Conservation (phyloP, 2,113 vertebrate genomes). For the Gyps fulvus region DNA sequence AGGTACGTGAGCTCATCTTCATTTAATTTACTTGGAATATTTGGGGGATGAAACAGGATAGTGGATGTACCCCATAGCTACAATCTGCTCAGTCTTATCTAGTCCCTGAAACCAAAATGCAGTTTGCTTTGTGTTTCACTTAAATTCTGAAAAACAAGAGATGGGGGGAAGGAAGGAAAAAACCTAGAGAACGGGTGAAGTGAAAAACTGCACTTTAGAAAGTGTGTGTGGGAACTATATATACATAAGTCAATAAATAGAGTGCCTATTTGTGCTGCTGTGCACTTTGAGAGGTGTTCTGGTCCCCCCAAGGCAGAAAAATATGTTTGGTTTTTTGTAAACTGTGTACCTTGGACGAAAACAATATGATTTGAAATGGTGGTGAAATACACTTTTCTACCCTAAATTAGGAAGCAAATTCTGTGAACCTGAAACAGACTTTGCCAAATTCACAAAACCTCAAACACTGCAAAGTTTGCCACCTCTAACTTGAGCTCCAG, state of each 20-base stretch:
- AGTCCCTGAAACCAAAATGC: background rate
- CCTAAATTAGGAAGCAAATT: conserved; percentile 16
- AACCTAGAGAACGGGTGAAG: background rate
- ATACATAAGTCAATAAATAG: background rate
- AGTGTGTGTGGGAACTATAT: background rate
- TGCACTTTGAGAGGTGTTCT: background rate
- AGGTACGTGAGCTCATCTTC: background rate
- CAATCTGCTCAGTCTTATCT: background rate
- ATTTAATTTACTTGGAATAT: background rate
- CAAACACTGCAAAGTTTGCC: background rate
- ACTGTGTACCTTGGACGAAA: background rate
- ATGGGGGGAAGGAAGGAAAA: background rate
- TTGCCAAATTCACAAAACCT: background rate
- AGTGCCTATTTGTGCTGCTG: background rate
- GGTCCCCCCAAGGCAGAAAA: background rate
- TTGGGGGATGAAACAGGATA: background rate
- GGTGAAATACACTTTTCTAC: background rate
- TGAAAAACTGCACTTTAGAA: background rate
- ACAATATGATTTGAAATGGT: background rate
- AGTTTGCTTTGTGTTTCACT: background rate
- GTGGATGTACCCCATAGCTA: background rate
- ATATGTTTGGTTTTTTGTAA: background rate
- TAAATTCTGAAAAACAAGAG: background rate
- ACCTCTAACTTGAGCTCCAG: background rate
- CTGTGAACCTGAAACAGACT: background rate